These are phyloP conservation scores for Amphiprion ocellaris DNA, from an alignment of 2,113 vertebrate genomes.

Conservation along the genomic window DNA sequence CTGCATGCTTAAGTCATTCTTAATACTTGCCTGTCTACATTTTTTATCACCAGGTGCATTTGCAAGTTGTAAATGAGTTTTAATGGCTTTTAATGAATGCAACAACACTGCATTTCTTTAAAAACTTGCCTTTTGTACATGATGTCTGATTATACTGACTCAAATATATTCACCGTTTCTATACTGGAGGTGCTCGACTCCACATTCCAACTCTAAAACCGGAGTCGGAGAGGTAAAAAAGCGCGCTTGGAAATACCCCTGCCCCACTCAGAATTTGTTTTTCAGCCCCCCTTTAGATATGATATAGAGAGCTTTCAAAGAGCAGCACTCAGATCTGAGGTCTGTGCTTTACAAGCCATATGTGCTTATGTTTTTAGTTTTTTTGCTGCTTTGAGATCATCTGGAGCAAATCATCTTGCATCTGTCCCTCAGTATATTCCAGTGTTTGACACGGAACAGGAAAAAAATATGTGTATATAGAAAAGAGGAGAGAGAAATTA, in stretches of 20 bases:
- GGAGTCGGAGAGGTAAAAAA: conserved; percentile 35
- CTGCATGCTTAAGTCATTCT: neutral
- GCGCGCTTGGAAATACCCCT: conserved; percentile 22
- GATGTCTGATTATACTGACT: too few species aligned
- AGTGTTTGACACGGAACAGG: conserved; percentile 26
- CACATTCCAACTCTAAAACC: conserved; percentile 17
- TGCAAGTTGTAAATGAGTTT: neutral
- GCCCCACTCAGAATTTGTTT: neutral
- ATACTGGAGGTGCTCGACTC: neutral
- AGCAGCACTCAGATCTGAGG: conserved; percentile 15
- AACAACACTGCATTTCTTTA: neutral
- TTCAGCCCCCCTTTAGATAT: conserved; percentile 29
- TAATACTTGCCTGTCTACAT: neutral
- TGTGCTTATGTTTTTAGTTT: conserved; percentile 28
- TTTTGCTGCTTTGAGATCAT: conserved; percentile 49
- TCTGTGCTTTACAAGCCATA: conserved; percentile 56
- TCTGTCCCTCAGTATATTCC: conserved; percentile 49
- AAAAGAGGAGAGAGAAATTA: conserved; percentile 2
- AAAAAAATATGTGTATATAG: neutral
- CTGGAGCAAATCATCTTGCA: conserved; percentile 51
- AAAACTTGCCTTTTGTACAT: too few species aligned
- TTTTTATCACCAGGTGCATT: neutral
- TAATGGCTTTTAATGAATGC: neutral
- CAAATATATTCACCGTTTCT: too few species aligned
- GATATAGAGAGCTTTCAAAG: conserved; percentile 35